These are phyloP conservation scores for Laothoe populi DNA, from an alignment of 2,888 invertebrate genomes.

Conservation along the genomic window DNA sequence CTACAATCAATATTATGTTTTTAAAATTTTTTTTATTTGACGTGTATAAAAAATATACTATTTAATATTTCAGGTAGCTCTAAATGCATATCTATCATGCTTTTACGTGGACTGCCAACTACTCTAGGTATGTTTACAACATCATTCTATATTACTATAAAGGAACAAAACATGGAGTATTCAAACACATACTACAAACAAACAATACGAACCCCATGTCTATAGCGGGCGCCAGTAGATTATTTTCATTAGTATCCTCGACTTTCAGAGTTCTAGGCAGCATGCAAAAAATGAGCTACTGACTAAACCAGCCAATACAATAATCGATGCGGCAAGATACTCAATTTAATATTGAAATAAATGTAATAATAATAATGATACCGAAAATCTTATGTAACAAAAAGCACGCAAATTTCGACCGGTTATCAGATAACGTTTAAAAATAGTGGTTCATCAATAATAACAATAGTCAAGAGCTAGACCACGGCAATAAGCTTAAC, in stretches of 20 bases:
- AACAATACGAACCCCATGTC: conserved; percentile 78
- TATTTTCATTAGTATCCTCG: conserved; percentile 67
- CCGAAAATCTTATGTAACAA: too few relatives aligned
- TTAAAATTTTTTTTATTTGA: not conserved
- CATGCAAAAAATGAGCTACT: conserved; percentile 81
- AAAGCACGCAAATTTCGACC: too few relatives aligned
- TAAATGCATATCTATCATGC: not conserved
- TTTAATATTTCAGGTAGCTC: not conserved
- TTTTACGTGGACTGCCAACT: not conserved
- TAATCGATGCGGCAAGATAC: not conserved
- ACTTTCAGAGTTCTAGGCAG: conserved; percentile 72
- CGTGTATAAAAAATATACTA: not conserved
- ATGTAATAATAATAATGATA: too few relatives aligned
- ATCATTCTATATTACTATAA: not conserved
- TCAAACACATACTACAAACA: not conserved
- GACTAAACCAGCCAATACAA: conserved; percentile 48
- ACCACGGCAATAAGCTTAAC: too few relatives aligned
- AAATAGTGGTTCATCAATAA: too few relatives aligned
- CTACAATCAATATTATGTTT: not conserved
- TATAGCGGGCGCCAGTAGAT: conserved; percentile 66
- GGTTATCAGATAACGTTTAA: too few relatives aligned
- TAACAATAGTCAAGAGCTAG: too few relatives aligned
- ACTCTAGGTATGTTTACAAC: not conserved
- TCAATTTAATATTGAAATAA: not conserved
- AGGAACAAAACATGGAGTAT: not conserved